A percentile compares a stretch with the other conserved stretches of the same genome.
Conservation (phyloP, 2,888 invertebrate genomes). For the Cancer borealis region DNA sequence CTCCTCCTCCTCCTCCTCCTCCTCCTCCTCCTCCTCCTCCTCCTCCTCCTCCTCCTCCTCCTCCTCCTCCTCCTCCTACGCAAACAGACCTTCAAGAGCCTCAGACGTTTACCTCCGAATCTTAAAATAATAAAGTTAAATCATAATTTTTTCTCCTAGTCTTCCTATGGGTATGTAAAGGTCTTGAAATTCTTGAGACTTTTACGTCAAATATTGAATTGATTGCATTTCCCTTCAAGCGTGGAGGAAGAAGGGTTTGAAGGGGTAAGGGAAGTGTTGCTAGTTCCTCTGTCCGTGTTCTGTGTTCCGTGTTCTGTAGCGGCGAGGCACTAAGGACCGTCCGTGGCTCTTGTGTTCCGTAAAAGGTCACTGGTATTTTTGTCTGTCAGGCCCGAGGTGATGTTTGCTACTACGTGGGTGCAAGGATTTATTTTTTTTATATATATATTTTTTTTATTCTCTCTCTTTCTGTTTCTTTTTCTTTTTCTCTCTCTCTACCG, state of each 20-base stretch:
- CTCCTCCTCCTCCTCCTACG: constrained; percentile 13
- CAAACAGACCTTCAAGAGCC: neutral
- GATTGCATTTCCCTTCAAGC: neutral
- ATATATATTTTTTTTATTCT: neutral
- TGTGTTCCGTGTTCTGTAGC: neutral
- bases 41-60: neutral
- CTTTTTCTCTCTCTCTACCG: neutral
- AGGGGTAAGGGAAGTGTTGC: neutral
- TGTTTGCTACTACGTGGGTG: neutral
- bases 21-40: neutral
- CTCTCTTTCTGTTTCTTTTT: constrained; percentile 20
- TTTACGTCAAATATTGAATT: constrained; percentile 15
- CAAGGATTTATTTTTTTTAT: neutral
- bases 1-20: neutral
- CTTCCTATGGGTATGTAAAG: neutral
- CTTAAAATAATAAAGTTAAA: constrained; percentile 1
- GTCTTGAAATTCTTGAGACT: neutral
- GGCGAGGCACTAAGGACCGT: neutral
- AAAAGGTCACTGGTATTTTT: neutral
- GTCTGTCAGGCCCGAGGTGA: neutral
- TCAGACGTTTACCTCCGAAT: neutral
- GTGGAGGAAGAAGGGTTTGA: neutral
- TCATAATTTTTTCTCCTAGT: neutral
- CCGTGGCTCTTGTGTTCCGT: neutral
- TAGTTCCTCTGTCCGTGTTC: neutral